phyloP scores from a whole-genome alignment of 2,113 vertebrate species.

The Rhombomys opimus region DNA sequence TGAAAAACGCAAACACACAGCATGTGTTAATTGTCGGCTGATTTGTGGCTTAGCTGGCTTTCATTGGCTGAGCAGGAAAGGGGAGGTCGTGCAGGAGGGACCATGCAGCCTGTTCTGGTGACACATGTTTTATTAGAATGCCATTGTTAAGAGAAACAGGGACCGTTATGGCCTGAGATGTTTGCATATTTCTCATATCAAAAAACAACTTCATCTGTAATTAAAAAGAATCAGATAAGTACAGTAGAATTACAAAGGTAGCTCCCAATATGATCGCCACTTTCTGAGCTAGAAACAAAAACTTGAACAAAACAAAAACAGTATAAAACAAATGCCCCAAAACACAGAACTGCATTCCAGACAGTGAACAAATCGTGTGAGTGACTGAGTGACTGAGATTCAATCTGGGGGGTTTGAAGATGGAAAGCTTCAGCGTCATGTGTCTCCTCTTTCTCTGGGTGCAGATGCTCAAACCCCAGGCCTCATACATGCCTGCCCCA shows the following conservation, averaged over 20 bases:
- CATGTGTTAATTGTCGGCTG: conserved; percentile 74
- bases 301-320: not conserved
- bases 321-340: not conserved
- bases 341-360: not conserved
- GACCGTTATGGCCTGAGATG: not conserved
- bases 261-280: not conserved
- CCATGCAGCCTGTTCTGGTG: fast-evolving
- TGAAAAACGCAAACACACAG: conserved; percentile 79
- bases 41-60: not conserved
- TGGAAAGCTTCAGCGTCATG: not conserved
- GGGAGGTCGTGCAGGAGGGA: not conserved
- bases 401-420: not conserved
- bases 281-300: conserved; percentile 42
- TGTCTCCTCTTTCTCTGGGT: not conserved
- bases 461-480: not conserved
- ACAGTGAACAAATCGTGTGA: not conserved
- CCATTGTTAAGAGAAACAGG: conserved; percentile 15
- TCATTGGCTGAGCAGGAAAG: not conserved
- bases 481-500: not conserved
- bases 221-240: conserved; percentile 12
- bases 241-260: not conserved
- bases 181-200: not conserved
- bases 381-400: not conserved
- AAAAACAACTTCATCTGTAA: conserved; percentile 8
- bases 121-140: conserved; percentile 58